These are phyloP conservation scores for Sisor rabdophorus DNA, from an alignment of 2,113 vertebrate species.

Conservation along the genomic window DNA sequence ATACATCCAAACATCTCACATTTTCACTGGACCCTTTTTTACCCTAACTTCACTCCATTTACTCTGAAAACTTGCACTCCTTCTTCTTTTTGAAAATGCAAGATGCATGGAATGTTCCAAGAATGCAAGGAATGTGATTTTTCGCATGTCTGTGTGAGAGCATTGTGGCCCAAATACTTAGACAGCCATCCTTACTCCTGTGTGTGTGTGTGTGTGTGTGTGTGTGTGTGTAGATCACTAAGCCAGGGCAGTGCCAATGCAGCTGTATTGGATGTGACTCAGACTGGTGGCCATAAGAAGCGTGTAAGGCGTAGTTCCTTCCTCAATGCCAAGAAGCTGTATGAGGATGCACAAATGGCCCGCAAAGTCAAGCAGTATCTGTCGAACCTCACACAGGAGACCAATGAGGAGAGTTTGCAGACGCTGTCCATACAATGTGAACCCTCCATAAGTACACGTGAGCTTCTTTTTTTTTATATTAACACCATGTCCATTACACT, in stretches of 20 bases:
- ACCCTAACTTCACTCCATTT: no score
- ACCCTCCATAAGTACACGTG: constrained; percentile 88
- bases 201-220: constrained; percentile 13
- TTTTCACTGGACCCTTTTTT: no score
- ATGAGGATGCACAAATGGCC: constrained; percentile 98
- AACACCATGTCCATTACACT: neutral
- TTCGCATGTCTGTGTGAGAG: constrained; percentile 60
- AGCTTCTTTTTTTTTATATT: constrained; percentile 53
- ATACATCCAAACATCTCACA: no score
- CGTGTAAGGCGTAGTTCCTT: constrained; percentile 95
- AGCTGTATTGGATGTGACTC: constrained; percentile 87
- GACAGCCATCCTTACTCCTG: neutral
- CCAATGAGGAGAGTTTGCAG: constrained; percentile 94
- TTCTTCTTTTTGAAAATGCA: constrained; percentile 54
- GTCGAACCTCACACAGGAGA: constrained; percentile 87
- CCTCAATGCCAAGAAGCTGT: constrained; percentile 97
- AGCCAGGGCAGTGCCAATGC: constrained; percentile 93
- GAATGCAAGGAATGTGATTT: constrained; percentile 55
- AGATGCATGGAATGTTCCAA: constrained; percentile 69
- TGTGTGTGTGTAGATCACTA: constrained; percentile 76
- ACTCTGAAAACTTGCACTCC: neutral
- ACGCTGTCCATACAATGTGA: constrained; percentile 90
- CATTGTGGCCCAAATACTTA: constrained; percentile 20
- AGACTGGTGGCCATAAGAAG: constrained; percentile 93
- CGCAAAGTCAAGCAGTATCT: constrained; percentile 95